A percentile compares a stretch with the other conserved stretches of the same genome.
Evolutionary conservation across 1,140 invertebrate genomes (phyloP).

Genomic region (Zaprionus tsacasi): DNA sequence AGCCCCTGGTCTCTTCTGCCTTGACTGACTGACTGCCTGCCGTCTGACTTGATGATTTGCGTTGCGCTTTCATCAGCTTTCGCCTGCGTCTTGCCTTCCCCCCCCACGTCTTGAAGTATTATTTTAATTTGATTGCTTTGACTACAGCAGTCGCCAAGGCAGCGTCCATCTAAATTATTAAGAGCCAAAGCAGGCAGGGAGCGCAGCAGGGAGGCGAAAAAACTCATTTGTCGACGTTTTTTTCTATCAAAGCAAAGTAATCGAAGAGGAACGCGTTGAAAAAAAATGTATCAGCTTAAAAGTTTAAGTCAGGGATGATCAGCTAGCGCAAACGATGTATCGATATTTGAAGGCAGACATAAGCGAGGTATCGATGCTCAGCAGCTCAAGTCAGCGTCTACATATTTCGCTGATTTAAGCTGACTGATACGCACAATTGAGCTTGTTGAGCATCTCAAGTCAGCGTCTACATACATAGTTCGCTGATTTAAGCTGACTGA

Average conservation of each 20-base stretch:
- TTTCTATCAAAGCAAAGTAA: not conserved
- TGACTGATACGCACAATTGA: no score
- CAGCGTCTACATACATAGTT: no score
- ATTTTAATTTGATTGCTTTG: constrained; percentile 76
- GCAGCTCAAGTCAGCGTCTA: not conserved
- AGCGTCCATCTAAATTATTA: constrained; percentile 64
- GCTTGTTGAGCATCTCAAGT: not conserved
- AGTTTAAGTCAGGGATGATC: not conserved
- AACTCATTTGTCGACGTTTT: constrained; percentile 17
- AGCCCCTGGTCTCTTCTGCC: no score
- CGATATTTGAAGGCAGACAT: not conserved
- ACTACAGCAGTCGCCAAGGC: constrained; percentile 52
- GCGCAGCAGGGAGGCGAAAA: not conserved
- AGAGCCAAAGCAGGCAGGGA: not conserved
- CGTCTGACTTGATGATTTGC: constrained; percentile 58
- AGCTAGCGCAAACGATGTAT: not conserved
- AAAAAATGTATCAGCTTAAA: not conserved
- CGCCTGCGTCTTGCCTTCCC: not conserved
- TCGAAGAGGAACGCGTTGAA: not conserved
- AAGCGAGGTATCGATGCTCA: not conserved
- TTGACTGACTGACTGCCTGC: constrained; percentile 1
- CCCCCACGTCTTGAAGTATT: constrained; percentile 36
- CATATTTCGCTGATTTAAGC: no score
- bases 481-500: no score
- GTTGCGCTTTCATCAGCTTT: constrained; percentile 60